These are phyloP conservation scores for Serinus canaria DNA, from an alignment of 2,113 vertebrate species.

Conservation along the genomic window DNA sequence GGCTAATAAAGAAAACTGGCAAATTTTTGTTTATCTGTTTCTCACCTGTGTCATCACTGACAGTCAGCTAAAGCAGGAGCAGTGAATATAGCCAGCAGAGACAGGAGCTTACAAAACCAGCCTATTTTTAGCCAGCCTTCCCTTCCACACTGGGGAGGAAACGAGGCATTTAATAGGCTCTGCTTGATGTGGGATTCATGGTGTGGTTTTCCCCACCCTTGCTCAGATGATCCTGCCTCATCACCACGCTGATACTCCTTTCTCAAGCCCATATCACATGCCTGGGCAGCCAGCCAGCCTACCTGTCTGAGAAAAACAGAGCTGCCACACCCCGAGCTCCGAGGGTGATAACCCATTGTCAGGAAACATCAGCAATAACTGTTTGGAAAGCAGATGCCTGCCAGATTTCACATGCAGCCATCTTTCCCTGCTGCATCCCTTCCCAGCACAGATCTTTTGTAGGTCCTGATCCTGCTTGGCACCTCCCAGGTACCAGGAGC, in stretches of 20 bases:
- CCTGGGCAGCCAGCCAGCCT: conserved; percentile 11
- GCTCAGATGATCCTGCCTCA: not conserved
- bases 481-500: not conserved
- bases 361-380: conserved; percentile 11
- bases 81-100: not conserved
- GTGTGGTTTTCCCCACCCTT: conserved; percentile 29
- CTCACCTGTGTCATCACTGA: conserved; percentile 45
- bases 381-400: conserved; percentile 21
- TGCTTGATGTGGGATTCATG: conserved; percentile 31
- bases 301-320: conserved; percentile 56
- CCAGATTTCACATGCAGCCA: not conserved
- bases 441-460: not conserved
- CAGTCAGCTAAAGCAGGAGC: not conserved
- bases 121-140: conserved; percentile 54
- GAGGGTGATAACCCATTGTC: not conserved
- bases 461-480: not conserved
- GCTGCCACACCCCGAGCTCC: conserved; percentile 21
- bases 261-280: not conserved
- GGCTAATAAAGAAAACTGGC: conserved; percentile 5
- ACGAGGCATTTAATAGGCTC: not conserved
- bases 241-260: not conserved
- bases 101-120: conserved; percentile 28
- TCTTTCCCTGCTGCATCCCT: not conserved
- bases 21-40: conserved; percentile 25
- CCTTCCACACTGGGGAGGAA: not conserved